phyloP scores from a whole-genome alignment of 2,113 vertebrate species.

The Dipodomys spectabilis region DNA sequence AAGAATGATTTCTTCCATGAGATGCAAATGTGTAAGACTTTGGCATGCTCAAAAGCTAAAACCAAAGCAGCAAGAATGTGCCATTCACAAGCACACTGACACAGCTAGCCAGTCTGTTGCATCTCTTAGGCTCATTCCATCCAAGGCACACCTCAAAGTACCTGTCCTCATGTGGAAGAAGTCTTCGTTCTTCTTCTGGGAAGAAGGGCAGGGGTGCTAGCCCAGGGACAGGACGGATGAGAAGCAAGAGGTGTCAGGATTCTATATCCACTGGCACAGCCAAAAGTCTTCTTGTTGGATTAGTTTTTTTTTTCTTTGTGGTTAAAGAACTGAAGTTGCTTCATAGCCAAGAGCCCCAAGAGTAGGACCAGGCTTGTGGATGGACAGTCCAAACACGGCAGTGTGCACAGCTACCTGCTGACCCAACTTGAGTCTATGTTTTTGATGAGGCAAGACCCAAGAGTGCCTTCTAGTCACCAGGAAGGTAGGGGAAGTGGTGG shows the following conservation, averaged over 20 bases:
- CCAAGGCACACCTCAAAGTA: background rate
- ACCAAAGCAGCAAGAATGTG: conserved; percentile 56
- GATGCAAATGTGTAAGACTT: conserved; percentile 46
- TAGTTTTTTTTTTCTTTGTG: conserved; percentile 35
- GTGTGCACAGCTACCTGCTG: conserved; percentile 81
- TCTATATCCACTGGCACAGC: conserved; percentile 32
- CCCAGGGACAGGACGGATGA: background rate
- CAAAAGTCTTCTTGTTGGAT: background rate
- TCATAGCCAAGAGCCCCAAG: conserved; percentile 62
- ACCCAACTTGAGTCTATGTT: conserved; percentile 81
- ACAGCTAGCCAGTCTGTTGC: background rate
- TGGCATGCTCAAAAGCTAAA: conserved; percentile 59
- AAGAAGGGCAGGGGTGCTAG: conserved; percentile 25
- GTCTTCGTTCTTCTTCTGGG: conserved; percentile 36
- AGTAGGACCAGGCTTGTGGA: conserved; percentile 76
- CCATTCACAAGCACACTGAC: conserved; percentile 32
- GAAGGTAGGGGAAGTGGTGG: conserved; percentile 60
- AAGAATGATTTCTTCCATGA: conserved; percentile 57
- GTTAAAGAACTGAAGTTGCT: conserved; percentile 64
- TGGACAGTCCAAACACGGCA: conserved; percentile 58
- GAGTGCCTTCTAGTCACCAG: conserved; percentile 86
- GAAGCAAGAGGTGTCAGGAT: background rate
- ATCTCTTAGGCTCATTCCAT: background rate
- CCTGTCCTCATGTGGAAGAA: background rate
- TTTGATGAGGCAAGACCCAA: conserved; percentile 82